Percentiles rank a stretch among this genome's conserved stretches.
Conservation (phyloP, 2,797 vertebrate species). For the Brotogeris chrysoptera region DNA sequence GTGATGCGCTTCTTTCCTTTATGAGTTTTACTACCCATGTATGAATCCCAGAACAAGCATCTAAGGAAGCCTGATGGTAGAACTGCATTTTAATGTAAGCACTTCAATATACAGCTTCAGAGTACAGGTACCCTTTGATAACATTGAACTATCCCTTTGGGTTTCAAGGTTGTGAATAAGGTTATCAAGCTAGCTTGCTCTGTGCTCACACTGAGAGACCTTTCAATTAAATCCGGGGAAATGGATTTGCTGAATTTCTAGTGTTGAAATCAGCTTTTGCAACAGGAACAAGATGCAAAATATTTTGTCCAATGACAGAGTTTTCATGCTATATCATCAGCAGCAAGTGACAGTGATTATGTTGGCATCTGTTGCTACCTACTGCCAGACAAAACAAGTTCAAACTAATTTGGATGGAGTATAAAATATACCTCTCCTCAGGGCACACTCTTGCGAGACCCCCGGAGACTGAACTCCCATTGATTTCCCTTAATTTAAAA, state of each 20-base stretch:
- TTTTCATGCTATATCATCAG: constrained; percentile 29
- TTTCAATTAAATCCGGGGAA: constrained; percentile 13
- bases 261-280: background rate
- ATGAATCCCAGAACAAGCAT: constrained; percentile 9
- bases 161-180: constrained; percentile 30
- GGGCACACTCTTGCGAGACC: constrained; percentile 12
- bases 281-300: constrained; percentile 4
- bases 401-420: constrained; percentile 35
- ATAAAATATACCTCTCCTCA: constrained; percentile 28
- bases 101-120: background rate
- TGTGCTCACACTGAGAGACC: background rate
- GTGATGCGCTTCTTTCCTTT: background rate
- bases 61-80: background rate
- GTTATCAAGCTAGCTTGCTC: background rate
- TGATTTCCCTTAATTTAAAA: constrained; percentile 62
- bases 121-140: background rate
- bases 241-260: background rate
- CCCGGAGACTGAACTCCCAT: background rate
- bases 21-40: background rate
- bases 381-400: background rate
- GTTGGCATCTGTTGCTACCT: constrained; percentile 34
- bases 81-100: background rate
- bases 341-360: constrained; percentile 11
- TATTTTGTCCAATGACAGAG: constrained; percentile 23
- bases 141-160: background rate